Conservation (phyloP, 2,888 invertebrate species). For the Polia nebulosa region DNA sequence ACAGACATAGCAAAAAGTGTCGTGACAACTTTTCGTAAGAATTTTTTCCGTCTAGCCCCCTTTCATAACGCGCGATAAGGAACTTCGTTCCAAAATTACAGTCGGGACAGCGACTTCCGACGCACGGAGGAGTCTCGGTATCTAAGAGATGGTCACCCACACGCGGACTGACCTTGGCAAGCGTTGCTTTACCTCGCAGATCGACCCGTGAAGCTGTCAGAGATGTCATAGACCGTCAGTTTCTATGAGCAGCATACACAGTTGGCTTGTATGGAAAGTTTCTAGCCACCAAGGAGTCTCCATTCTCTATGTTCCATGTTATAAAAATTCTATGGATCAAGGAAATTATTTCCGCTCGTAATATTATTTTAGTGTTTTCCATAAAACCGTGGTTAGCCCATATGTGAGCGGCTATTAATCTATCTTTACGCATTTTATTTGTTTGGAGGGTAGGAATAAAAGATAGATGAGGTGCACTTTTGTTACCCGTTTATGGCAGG, state of each 20-base stretch:
- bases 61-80: too few species aligned
- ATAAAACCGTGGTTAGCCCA: constrained; percentile 59
- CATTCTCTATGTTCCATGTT: constrained; percentile 6
- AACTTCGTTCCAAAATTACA: too few species aligned
- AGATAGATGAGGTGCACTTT: neutral
- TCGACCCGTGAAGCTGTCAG: too few species aligned
- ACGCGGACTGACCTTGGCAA: too few species aligned
- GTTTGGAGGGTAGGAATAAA: neutral
- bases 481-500: neutral
- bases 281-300: neutral
- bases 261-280: too few species aligned
- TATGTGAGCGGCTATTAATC: constrained; percentile 46
- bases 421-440: constrained; percentile 36
- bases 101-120: too few species aligned
- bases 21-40: too few species aligned
- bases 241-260: neutral
- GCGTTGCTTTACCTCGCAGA: too few species aligned
- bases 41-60: too few species aligned
- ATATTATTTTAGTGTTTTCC: constrained; percentile 58
- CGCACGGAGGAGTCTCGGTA: too few species aligned
- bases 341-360: constrained; percentile 62
- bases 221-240: neutral
- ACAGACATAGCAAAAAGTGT: too few species aligned
- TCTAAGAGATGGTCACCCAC: too few species aligned
- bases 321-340: constrained; percentile 63